phyloP scores from a whole-genome alignment of 2,113 vertebrate species.

The Camelus bactrianus region DNA sequence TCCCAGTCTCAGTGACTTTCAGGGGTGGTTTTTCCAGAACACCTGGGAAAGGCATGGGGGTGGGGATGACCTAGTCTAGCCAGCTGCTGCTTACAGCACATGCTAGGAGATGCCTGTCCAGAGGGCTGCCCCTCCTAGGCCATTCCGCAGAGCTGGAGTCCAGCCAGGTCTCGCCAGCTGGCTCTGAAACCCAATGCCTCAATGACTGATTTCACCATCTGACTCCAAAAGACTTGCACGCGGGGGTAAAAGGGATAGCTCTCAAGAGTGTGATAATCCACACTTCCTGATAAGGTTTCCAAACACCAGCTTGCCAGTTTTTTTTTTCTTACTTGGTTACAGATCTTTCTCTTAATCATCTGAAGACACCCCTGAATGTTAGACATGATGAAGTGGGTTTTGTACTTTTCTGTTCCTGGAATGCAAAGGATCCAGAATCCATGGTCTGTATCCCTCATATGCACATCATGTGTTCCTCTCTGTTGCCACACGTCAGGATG shows the following conservation, averaged over 20 bases:
- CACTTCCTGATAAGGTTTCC: conserved; percentile 36
- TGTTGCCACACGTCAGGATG: not conserved
- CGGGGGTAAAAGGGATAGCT: not conserved
- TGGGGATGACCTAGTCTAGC: no score
- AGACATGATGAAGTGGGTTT: not conserved
- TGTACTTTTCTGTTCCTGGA: not conserved
- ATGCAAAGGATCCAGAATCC: not conserved
- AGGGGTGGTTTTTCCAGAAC: not conserved
- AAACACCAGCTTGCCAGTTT: not conserved
- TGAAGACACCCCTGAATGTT: not conserved
- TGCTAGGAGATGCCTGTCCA: not conserved
- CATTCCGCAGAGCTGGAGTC: conserved; percentile 13
- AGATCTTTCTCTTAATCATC: conserved; percentile 26
- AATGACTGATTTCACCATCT: conserved; percentile 65
- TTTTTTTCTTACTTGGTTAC: not conserved
- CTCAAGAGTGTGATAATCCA: conserved; percentile 68
- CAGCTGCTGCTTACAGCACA: not conserved
- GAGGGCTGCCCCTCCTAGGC: conserved; percentile 7
- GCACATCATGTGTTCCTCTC: not conserved
- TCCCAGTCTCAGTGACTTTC: not conserved
- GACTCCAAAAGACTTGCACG: conserved; percentile 26
- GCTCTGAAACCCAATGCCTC: conserved; percentile 10
- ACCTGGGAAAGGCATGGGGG: not conserved
- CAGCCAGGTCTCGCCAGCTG: conserved; percentile 71
- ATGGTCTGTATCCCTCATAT: not conserved